Base-by-base conservation (phyloP, 2,113 vertebrate species). In the Origma solitaria region DNA sequence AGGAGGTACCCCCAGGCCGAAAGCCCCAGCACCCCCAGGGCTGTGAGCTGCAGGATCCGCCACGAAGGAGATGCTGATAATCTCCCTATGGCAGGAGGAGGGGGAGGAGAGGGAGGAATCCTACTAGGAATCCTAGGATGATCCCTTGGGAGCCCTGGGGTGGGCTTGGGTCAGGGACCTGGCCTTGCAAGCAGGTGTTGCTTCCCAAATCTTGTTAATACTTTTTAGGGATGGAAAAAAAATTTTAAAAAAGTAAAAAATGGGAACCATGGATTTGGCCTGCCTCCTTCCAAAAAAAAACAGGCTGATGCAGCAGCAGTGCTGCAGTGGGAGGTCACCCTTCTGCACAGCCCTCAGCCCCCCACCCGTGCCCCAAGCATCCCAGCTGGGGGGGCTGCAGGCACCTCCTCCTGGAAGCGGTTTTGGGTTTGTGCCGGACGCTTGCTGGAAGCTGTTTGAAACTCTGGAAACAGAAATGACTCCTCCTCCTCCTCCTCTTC, bases 381-480 rank as follows among this genome's bases (percentile, higher is more conserved):
- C 47, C 68, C 35, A 3, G 53, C 8, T 28, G 19, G 58, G 56
- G 50, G 73, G 8, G 65, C 2, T 2, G 51, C 69, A 54, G 73
- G 30, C 82, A 37, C 57, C 71, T 76, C 81, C 72, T 58, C 68
- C 69, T 78, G 73, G 56, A 69, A 73, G 79, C 2, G 16, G 58
- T 77, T 94, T 86, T 82, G 82, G 84, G 84, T 60, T 81, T 47
- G 66, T 4, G 22, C 86, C 7, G 42, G 82, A 37, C 12, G 3
- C 13, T 69, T 57, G 79, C 81, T 91, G 87, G 77, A 72, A 91
- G 77, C 84, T 61, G 27, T 75, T 7, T 82, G 40, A 88, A 92
- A 71, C 60, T 86, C 83, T 94, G 81, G 58, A 83, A 73, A 86
- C 68, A 71, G 80, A 78, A 91, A 66, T 83, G 86, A 77, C 76